Evolutionary conservation across 2,797 vertebrate species (phyloP), one percentile per base, ranked within the genome.

Genomic region (Sebastes jordani): DNA sequence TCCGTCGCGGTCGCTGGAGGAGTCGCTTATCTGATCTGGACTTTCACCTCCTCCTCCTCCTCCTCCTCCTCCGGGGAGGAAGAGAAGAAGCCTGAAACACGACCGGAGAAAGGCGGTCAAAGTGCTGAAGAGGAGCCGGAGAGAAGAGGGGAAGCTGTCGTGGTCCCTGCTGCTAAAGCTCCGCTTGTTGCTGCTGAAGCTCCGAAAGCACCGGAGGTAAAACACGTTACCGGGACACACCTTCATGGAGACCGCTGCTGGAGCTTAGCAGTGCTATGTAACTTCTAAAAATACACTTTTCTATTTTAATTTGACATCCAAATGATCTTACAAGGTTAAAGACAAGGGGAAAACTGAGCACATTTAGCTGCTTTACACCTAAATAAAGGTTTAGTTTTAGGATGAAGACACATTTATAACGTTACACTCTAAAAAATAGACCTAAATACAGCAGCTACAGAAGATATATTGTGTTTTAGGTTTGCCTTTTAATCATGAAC

Each of bases 11-110:
- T 95, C 0, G 92, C 93, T 2, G 96, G 93, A 0, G 95, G 94
- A 52, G 80, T 95, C 70, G 94, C 89, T 0, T 96, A 93, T 60
- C 20, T 91, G 0, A 3, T 94, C 36, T 97, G 95, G 94, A 95
- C 13, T 29, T 90, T 84, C 58, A 36, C 79, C 63, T 82, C 85
- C 11, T 70, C 78, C 18, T 58, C 59, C 30, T 36, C 34, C 32
- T 34, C 32, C 27, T 27, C 27, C 32, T 34, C 32, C 32, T 34
- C 32, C 34, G 46, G 32, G 55, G 32, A 61, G 56, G 56, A 46
- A 0, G 36, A 38, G 36, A 38, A 38, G 58, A n/a, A 87, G 69
- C 56, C 65, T 0, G 20, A 34, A 8, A 9, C 25, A 4, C 25
- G 13, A 6, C 56, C 61, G 18, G 18, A 7, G 2, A 11, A 20